Percentiles rank a stretch among this genome's conserved stretches.
Conservation (phyloP, 2,888 invertebrate genomes). For the Agrochola lychnidis region DNA sequence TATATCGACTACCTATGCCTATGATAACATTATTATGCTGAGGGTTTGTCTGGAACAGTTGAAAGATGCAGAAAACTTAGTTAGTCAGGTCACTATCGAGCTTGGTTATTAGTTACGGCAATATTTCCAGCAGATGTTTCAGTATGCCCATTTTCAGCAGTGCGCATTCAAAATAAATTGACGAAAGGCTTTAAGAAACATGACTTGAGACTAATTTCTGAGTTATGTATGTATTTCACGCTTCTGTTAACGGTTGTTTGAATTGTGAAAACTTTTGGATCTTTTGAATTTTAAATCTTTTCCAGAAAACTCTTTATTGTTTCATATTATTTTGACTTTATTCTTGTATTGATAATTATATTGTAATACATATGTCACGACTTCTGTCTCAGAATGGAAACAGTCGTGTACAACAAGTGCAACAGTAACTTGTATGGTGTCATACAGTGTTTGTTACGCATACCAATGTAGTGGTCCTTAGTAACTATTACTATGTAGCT, state of each 20-base stretch:
- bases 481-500: neutral
- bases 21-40: neutral
- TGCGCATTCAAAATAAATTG: neutral
- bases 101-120: neutral
- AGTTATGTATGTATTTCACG: neutral
- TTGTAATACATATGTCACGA: neutral
- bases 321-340: neutral
- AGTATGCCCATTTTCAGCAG: neutral
- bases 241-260: neutral
- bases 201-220: neutral
- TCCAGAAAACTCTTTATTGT: neutral
- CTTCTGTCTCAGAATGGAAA: neutral
- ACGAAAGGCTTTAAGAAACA: neutral
- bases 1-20: neutral
- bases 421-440: neutral
- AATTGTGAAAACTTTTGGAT: neutral
- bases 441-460: neutral
- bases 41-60: neutral
- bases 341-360: neutral
- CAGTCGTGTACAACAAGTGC: neutral
- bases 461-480: neutral
- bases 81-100: neutral
- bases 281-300: neutral
- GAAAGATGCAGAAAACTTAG: neutral
- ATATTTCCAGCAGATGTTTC: neutral